Evolutionary conservation across 1,140 invertebrate genomes (phyloP).

Genomic region (Drosophila pallidifrons): DNA sequence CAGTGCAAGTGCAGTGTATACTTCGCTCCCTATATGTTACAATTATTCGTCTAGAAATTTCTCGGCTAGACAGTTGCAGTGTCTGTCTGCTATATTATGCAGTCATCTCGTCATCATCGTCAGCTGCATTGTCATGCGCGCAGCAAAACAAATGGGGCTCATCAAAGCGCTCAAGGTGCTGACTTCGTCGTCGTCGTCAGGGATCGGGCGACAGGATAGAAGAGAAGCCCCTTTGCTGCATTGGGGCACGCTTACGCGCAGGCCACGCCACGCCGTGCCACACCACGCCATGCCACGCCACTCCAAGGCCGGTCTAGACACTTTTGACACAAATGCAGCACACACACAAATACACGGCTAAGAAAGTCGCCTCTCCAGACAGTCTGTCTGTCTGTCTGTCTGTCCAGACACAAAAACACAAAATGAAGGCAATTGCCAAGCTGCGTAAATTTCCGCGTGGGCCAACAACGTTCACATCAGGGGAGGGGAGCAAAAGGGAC

Average conservation of each 20-base stretch:
- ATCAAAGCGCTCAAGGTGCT: conserved; percentile 70
- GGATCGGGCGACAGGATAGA: neutral
- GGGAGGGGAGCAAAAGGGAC: conserved; percentile 17
- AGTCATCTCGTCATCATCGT: neutral
- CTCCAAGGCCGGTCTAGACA: conserved; percentile 70
- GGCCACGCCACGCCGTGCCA: neutral
- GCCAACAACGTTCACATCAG: conserved; percentile 23
- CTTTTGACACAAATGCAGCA: conserved; percentile 78
- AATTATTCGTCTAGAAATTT: no score
- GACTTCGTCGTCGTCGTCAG: neutral
- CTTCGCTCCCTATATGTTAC: no score
- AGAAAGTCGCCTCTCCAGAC: conserved; percentile 52
- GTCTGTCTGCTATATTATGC: neutral
- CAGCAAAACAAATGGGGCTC: conserved; percentile 57
- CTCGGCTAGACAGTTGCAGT: no score
- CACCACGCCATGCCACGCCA: conserved; percentile 23
- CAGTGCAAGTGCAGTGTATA: neutral
- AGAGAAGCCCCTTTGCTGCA: conserved; percentile 3
- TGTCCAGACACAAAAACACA: conserved; percentile 35
- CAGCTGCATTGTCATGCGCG: neutral
- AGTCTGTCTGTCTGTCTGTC: neutral
- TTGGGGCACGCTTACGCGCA: conserved; percentile 33
- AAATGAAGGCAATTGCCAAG: conserved; percentile 74
- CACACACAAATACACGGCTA: conserved; percentile 38
- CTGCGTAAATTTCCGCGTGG: conserved; percentile 78